These are phyloP conservation scores for Microcebus griseorufus DNA, from an alignment of 2,113 vertebrate genomes.

Conservation along the genomic window DNA sequence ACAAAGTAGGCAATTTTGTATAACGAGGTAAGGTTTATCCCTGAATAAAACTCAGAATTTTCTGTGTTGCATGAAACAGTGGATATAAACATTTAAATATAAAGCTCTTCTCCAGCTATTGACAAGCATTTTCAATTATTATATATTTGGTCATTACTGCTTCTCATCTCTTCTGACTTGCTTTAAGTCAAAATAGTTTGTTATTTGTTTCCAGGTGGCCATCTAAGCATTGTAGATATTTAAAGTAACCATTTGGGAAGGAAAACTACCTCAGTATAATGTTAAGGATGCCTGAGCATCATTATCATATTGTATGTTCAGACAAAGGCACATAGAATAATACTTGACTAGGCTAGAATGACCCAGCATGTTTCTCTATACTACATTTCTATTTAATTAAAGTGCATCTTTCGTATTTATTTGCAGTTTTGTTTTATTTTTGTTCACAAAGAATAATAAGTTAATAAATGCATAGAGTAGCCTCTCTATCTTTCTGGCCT, in stretches of 20 bases:
- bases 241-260: not conserved
- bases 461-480: not conserved
- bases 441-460: not conserved
- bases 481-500: not conserved
- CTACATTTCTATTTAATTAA: not conserved
- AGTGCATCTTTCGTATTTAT: not conserved
- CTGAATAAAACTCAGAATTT: not conserved
- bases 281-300: not conserved
- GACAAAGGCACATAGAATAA: not conserved
- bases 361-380: not conserved
- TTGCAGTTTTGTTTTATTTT: constrained; percentile 39
- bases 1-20: not conserved
- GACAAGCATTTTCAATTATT: constrained; percentile 5
- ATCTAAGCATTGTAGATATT: not conserved
- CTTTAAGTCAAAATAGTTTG: not conserved
- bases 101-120: not conserved
- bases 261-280: not conserved
- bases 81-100: not conserved
- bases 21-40: not conserved
- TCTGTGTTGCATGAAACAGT: not conserved
- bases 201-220: not conserved
- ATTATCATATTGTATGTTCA: not conserved
- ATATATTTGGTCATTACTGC: not conserved
- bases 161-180: not conserved
- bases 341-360: not conserved